phyloP scores from a whole-genome alignment of 1,140 invertebrate genomes.

The Melanaphis sacchari region DNA sequence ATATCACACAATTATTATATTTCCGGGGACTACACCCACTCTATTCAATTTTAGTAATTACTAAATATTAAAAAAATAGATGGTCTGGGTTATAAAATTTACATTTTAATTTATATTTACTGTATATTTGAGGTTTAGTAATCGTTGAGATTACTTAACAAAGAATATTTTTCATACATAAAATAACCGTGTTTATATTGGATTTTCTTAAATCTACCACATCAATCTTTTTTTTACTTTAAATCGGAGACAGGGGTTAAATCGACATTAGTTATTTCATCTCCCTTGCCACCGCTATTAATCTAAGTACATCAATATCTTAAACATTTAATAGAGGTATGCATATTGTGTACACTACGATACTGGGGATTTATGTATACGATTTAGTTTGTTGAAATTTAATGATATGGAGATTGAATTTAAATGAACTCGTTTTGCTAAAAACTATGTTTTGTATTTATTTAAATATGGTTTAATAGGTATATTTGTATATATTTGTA shows the following conservation, averaged over 20 bases:
- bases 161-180: no score
- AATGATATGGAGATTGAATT: background rate
- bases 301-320: background rate
- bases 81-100: background rate
- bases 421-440: background rate
- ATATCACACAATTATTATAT: background rate
- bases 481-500: no score
- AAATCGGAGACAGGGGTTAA: no score
- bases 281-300: no score
- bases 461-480: background rate
- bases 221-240: background rate
- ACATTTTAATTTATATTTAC: background rate
- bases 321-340: background rate
- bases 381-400: background rate
- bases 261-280: no score
- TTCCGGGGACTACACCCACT: background rate
- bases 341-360: background rate
- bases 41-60: background rate
- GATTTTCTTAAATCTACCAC: background rate
- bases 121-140: background rate
- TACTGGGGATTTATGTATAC: background rate
- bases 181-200: no score
- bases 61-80: background rate
- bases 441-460: background rate
- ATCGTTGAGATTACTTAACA: background rate